Conservation (phyloP, 2,888 invertebrate genomes). For the Pterostichus niger region DNA sequence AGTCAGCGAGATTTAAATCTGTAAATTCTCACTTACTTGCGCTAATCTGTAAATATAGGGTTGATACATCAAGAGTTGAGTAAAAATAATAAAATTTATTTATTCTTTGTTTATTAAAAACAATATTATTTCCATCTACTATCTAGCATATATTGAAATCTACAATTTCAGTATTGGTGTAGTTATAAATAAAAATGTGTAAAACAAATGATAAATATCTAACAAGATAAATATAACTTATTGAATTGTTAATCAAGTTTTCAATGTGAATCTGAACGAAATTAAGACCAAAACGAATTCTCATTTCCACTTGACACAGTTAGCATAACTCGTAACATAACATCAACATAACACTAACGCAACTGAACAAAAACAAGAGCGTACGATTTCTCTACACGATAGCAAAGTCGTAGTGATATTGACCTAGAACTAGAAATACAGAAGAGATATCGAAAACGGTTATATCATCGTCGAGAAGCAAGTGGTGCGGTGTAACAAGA, state of each 20-base stretch:
- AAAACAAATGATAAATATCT: too few relatives aligned
- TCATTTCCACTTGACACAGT: slow-evolving; percentile 36
- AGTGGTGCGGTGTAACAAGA: neutral
- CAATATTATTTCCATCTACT: too few relatives aligned
- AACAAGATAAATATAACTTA: too few relatives aligned
- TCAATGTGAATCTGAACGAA: neutral
- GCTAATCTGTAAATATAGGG: too few relatives aligned
- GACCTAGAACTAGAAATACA: slow-evolving; percentile 70
- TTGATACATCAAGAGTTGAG: too few relatives aligned
- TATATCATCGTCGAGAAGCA: slow-evolving; percentile 42
- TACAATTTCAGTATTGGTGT: too few relatives aligned
- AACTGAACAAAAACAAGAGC: slow-evolving; percentile 36
- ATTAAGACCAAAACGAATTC: neutral
- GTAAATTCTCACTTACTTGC: too few relatives aligned
- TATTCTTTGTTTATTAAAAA: too few relatives aligned
- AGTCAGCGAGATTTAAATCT: too few relatives aligned
- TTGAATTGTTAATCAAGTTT: neutral
- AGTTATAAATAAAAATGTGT: too few relatives aligned
- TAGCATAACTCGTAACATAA: neutral
- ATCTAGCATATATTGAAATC: too few relatives aligned
- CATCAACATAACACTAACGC: slow-evolving; percentile 16
- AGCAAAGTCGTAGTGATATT: slow-evolving; percentile 68
- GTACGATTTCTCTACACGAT: slow-evolving; percentile 38
- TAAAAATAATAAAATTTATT: too few relatives aligned
- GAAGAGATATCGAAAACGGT: slow-evolving; percentile 67